A percentile compares a stretch with the other conserved stretches of the same genome.
Evolutionary conservation across 1,140 invertebrate species (phyloP).

Genomic region (Andricus grossulariae): DNA sequence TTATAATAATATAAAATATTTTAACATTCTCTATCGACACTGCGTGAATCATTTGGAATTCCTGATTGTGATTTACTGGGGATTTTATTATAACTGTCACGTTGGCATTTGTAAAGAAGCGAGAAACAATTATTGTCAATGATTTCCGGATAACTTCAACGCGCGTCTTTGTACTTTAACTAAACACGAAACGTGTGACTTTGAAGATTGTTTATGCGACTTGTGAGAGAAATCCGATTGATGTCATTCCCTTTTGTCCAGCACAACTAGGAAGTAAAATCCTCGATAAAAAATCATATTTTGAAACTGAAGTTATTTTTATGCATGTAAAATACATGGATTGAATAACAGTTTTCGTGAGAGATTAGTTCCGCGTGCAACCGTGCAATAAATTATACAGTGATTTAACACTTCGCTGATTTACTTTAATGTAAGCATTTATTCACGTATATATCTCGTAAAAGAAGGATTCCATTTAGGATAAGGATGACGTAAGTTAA

Average conservation of each 20-base stretch:
- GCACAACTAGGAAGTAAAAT: neutral
- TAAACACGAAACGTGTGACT: conserved; percentile 3
- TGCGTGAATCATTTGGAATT: conserved; percentile 8
- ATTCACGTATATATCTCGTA: neutral
- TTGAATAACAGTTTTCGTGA: neutral
- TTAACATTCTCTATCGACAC: neutral
- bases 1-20: no score
- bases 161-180: conserved; percentile 17
- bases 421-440: neutral
- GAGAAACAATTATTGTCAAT: conserved; percentile 31
- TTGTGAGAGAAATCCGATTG: neutral
- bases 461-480: neutral
- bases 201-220: conserved; percentile 6
- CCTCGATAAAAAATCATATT: neutral
- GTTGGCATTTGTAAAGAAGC: conserved; percentile 15
- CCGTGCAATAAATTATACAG: neutral
- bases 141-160: conserved; percentile 24
- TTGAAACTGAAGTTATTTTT: no score
- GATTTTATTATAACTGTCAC: conserved; percentile 24
- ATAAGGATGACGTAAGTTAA: neutral
- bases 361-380: neutral
- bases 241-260: neutral
- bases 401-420: neutral
- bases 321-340: no score
- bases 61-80: conserved; percentile 13